Evolutionary conservation across 2,797 vertebrate genomes (phyloP).

Genomic region (Myotis findleyi): DNA sequence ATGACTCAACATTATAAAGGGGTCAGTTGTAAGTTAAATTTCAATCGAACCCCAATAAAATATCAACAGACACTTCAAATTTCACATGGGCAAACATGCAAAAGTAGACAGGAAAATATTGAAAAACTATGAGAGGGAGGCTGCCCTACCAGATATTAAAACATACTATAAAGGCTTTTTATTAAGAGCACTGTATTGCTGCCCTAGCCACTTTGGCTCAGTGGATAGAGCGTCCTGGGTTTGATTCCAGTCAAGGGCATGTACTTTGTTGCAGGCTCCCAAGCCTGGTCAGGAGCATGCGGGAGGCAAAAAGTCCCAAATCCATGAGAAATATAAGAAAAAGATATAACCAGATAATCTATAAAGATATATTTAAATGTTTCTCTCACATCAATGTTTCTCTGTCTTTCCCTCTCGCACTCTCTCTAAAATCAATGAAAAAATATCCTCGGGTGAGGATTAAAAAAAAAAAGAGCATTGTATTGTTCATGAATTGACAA

Average conservation of each 20-base stretch:
- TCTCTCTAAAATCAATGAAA: neutral
- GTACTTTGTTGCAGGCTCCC: neutral
- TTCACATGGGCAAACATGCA: neutral
- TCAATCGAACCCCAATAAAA: neutral
- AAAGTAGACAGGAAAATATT: constrained; percentile 21
- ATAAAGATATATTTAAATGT: neutral
- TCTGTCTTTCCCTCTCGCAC: too few relatives aligned
- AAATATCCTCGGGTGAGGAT: neutral
- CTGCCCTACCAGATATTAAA: neutral
- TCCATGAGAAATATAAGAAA: too few relatives aligned
- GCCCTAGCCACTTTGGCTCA: too few relatives aligned
- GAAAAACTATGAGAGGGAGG: neutral
- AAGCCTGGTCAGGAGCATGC: neutral
- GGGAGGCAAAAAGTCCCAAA: neutral
- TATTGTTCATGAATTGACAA: neutral
- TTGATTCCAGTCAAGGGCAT: neutral
- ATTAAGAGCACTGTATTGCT: too few relatives aligned
- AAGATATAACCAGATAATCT: too few relatives aligned
- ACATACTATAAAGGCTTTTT: neutral
- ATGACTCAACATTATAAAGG: neutral
- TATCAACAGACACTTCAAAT: neutral
- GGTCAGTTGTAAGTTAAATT: neutral
- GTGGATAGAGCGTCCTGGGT: neutral
- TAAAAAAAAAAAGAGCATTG: neutral
- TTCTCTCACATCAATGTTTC: neutral